Percentiles rank a stretch among this genome's conserved stretches.
Evolutionary conservation across 2,113 vertebrate species (phyloP).

Genomic region (Labrus mixtus): DNA sequence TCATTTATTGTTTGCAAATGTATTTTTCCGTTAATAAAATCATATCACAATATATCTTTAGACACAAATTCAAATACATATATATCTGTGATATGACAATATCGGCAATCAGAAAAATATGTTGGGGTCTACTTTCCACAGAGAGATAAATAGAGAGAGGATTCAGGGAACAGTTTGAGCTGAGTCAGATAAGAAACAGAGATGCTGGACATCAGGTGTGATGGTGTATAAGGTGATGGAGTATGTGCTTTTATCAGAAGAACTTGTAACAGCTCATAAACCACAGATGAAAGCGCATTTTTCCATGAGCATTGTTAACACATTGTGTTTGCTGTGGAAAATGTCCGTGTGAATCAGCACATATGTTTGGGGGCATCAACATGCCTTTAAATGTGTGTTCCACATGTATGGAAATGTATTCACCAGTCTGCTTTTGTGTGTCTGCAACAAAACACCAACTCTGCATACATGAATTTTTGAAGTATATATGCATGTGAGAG

Average conservation of each 20-base stretch:
- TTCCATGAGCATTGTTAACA: not conserved
- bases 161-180: not conserved
- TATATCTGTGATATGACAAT: not conserved
- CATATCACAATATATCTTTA: not conserved
- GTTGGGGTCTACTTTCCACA: not conserved
- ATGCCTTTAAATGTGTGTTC: not conserved
- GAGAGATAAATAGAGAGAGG: conserved; percentile 20
- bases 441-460: conserved; percentile 7
- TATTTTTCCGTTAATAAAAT: too few relatives aligned
- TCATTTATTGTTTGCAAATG: too few relatives aligned
- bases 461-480: not conserved
- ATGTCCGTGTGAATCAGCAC: not conserved
- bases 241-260: conserved; percentile 36
- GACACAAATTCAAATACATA: not conserved
- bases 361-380: not conserved
- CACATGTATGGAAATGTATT: conserved; percentile 19
- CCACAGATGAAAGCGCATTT: not conserved
- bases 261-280: conserved; percentile 14
- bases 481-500: not conserved
- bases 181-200: conserved; percentile 19
- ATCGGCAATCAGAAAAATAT: not conserved
- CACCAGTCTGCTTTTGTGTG: not conserved
- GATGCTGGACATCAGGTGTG: conserved; percentile 7
- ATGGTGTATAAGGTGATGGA: conserved; percentile 26
- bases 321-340: not conserved